phyloP scores from a whole-genome alignment of 2,113 vertebrate species.

The Corydoras maculifer region DNA sequence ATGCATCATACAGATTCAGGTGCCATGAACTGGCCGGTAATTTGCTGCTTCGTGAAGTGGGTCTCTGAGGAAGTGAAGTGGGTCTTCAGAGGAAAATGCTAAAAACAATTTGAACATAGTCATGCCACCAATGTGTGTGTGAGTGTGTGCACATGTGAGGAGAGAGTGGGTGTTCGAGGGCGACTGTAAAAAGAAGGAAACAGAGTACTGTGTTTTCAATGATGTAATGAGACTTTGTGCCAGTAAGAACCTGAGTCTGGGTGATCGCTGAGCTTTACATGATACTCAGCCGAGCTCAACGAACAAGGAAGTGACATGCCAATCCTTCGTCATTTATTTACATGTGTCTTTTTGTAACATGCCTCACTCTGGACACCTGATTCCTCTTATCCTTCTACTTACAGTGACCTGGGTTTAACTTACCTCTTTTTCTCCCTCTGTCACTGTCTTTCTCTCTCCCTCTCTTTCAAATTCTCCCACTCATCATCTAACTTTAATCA shows the following conservation, averaged over 20 bases:
- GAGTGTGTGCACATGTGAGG: too few relatives aligned
- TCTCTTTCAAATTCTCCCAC: conserved; percentile 46
- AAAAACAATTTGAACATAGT: not conserved
- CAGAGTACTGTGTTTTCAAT: conserved; percentile 47
- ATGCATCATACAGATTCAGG: conserved; percentile 21
- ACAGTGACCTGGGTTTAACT: conserved; percentile 58
- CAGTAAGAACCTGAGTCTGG: conserved; percentile 44
- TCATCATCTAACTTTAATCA: conserved; percentile 74
- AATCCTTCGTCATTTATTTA: conserved; percentile 70
- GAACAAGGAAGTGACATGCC: conserved; percentile 56
- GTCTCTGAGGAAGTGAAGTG: too few relatives aligned
- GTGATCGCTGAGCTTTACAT: conserved; percentile 61
- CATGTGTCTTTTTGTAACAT: conserved; percentile 52
- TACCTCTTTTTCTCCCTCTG: conserved; percentile 56
- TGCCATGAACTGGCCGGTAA: conserved; percentile 17
- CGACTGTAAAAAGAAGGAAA: not conserved
- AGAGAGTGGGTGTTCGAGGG: too few relatives aligned
- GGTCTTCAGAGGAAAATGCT: too few relatives aligned
- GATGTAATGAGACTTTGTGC: conserved; percentile 60
- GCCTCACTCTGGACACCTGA: conserved; percentile 51
- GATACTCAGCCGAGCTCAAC: conserved; percentile 64
- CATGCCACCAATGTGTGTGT: conserved; percentile 14
- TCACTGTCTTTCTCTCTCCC: conserved; percentile 50
- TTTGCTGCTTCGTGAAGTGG: conserved; percentile 27
- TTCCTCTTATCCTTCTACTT: conserved; percentile 65